Conservation (phyloP, 2,888 invertebrate genomes). For the Pyrocoelia pectoralis region DNA sequence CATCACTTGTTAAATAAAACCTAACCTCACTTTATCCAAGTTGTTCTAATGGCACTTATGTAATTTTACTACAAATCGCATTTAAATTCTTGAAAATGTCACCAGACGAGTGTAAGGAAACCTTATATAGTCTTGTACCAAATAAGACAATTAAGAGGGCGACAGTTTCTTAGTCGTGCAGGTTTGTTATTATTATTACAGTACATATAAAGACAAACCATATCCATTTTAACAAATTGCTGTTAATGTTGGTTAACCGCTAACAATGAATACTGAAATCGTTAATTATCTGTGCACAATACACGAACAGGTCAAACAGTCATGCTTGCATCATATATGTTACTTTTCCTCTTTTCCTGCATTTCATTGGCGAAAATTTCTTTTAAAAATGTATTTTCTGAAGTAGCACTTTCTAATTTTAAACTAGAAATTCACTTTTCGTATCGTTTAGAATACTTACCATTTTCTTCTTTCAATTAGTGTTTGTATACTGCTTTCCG, state of each 20-base stretch:
- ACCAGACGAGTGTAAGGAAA: conserved; percentile 13
- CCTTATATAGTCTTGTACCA: conserved; percentile 26
- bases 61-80: conserved; percentile 19
- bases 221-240: conserved; percentile 41
- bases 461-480: too few species aligned
- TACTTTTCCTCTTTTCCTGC: not conserved
- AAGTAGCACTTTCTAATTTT: too few species aligned
- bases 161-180: conserved; percentile 27
- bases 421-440: too few species aligned
- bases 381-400: not conserved
- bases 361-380: not conserved
- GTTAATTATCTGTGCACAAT: conserved; percentile 42
- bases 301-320: conserved; percentile 30
- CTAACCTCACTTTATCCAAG: conserved; percentile 3
- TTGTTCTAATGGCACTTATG: conserved; percentile 10
- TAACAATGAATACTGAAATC: conserved; percentile 41
- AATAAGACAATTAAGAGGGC: conserved; percentile 31
- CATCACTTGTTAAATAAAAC: not conserved
- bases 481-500: too few species aligned
- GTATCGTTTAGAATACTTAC: too few species aligned
- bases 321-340: conserved; percentile 23
- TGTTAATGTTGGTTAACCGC: conserved; percentile 40
- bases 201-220: conserved; percentile 23
- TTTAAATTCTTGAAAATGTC: conserved; percentile 25
- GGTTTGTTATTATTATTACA: conserved; percentile 25